phyloP scores from a whole-genome alignment of 2,113 vertebrate species.

The Dendropsophus ebraccatus region DNA sequence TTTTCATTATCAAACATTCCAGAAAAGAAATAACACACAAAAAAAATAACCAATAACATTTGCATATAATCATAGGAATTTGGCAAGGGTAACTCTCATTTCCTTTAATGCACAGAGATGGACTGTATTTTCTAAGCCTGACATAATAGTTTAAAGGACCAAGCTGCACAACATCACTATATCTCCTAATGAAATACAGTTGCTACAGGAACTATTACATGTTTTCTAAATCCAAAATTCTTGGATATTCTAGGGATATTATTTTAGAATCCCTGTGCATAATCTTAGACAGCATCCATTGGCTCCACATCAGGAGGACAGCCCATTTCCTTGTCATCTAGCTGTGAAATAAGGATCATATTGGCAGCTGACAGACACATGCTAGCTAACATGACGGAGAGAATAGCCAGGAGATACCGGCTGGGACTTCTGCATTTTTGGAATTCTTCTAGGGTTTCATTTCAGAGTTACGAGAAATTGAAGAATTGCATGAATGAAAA shows the following conservation, averaged over 20 bases:
- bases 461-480: background rate
- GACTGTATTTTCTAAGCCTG: too few relatives aligned
- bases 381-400: background rate
- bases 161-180: too few relatives aligned
- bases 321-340: background rate
- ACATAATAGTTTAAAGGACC: too few relatives aligned
- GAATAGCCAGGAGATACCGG: constrained; percentile 9
- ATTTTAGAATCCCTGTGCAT: background rate
- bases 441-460: constrained; percentile 7
- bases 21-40: too few relatives aligned
- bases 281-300: background rate
- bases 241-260: background rate
- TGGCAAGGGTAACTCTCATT: too few relatives aligned
- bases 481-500: background rate
- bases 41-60: too few relatives aligned
- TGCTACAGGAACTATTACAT: too few relatives aligned
- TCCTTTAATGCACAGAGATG: too few relatives aligned
- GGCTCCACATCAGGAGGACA: background rate
- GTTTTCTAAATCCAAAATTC: background rate
- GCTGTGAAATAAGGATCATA: background rate
- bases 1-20: too few relatives aligned
- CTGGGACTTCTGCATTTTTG: constrained; percentile 23
- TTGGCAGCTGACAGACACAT: constrained; percentile 25
- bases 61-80: too few relatives aligned
- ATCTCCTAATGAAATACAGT: too few relatives aligned